These are phyloP conservation scores for Oryzias dopingdopingensis DNA, from an alignment of 2,797 vertebrate species.

Conservation along the genomic window DNA sequence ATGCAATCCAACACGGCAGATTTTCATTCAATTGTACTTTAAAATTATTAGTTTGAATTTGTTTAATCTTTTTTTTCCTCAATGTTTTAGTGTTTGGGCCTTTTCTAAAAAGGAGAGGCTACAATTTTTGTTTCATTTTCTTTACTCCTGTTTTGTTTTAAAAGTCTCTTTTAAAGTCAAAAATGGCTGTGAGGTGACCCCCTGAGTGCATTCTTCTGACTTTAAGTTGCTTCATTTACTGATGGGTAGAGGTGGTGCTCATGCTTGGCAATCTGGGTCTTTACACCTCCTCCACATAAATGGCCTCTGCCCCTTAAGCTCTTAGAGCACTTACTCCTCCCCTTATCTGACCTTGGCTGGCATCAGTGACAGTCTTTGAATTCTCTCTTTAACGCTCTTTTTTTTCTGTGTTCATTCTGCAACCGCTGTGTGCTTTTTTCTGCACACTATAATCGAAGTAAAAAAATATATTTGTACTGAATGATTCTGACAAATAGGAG, in stretches of 20 bases:
- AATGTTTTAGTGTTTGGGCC: no score
- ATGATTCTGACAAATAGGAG: slow-evolving; percentile 60
- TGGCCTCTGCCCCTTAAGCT: slow-evolving; percentile 61
- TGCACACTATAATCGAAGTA: slow-evolving; percentile 42
- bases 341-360: slow-evolving; percentile 71
- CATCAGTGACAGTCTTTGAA: slow-evolving; percentile 53
- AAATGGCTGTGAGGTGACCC: slow-evolving; percentile 32
- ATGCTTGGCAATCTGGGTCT: slow-evolving; percentile 65
- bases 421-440: slow-evolving; percentile 27
- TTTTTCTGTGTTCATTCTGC: slow-evolving; percentile 25
- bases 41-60: no score
- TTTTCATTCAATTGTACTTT: no score
- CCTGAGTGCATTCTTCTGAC: slow-evolving; percentile 45
- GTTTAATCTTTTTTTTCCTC: no score
- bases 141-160: no score
- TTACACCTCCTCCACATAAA: slow-evolving; percentile 60
- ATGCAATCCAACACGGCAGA: no score
- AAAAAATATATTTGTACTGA: slow-evolving; percentile 48
- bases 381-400: slow-evolving; percentile 36
- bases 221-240: slow-evolving; percentile 72
- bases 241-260: slow-evolving; percentile 57
- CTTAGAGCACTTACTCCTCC: slow-evolving; percentile 66
- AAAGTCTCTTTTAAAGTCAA: background rate
- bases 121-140: no score
- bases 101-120: no score